A percentile compares a stretch with the other conserved stretches of the same genome.
These are phyloP conservation scores for Psittacula derbiana DNA, from an alignment of 2,797 vertebrate genomes.

Conservation along the genomic window DNA sequence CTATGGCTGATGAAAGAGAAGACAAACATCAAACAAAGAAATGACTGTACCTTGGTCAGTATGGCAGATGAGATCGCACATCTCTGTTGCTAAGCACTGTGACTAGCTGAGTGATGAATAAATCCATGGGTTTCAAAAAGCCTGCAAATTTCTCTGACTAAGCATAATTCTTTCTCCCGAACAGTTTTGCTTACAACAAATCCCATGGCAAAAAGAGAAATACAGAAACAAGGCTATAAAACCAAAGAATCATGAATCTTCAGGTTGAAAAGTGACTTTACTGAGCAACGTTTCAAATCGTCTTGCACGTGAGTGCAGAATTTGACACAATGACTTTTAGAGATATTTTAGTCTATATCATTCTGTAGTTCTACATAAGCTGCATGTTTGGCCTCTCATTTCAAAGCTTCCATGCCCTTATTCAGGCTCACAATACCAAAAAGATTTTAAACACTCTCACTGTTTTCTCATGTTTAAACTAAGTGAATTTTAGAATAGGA, in stretches of 20 bases:
- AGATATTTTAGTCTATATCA: background rate
- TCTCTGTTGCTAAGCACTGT: background rate
- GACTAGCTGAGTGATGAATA: background rate
- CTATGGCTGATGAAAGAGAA: background rate
- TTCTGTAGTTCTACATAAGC: background rate
- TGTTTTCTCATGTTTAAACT: background rate
- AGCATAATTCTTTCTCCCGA: background rate
- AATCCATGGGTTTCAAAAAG: background rate
- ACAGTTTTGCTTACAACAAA: background rate
- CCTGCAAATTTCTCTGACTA: accelerated
- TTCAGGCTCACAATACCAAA: background rate
- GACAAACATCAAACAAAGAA: background rate
- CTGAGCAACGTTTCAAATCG: accelerated
- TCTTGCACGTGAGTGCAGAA: background rate
- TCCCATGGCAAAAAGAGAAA: background rate
- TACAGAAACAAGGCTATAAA: background rate
- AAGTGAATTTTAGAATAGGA: background rate
- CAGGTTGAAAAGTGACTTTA: background rate
- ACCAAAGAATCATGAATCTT: background rate
- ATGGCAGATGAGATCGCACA: background rate
- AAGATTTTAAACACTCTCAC: background rate
- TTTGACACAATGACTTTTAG: background rate
- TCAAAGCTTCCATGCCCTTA: background rate
- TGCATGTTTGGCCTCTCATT: background rate
- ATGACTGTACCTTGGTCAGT: background rate